phyloP scores from a whole-genome alignment of 2,797 vertebrate species.

The Hapalemur alaotrensis region DNA sequence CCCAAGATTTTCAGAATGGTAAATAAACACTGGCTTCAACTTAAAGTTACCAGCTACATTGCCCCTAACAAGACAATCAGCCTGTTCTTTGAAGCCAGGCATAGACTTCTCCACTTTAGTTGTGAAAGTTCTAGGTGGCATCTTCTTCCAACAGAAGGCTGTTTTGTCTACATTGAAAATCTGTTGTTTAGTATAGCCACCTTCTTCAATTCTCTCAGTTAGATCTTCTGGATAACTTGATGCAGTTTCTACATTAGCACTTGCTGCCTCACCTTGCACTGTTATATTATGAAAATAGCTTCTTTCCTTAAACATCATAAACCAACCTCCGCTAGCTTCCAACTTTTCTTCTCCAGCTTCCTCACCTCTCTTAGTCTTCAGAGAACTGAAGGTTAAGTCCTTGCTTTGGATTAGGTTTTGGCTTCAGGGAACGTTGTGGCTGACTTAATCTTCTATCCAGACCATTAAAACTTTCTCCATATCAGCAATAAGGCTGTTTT shows the following conservation, averaged over 20 bases:
- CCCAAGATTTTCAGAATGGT: neutral
- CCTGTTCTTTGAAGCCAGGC: neutral
- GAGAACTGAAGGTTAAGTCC: neutral
- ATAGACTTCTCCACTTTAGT: neutral
- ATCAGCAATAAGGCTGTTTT: neutral
- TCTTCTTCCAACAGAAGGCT: neutral
- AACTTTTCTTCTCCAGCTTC: neutral
- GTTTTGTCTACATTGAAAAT: neutral
- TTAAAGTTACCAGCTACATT: neutral
- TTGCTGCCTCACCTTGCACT: neutral
- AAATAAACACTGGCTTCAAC: neutral
- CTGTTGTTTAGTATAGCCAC: neutral
- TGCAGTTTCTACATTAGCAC: neutral
- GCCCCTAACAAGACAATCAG: neutral
- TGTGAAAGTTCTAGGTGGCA: neutral
- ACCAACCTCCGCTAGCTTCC: neutral
- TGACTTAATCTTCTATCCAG: neutral
- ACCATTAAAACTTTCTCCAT: neutral
- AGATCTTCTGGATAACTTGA: neutral
- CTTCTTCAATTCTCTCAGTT: neutral
- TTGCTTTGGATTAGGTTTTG: neutral
- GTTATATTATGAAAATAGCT: neutral
- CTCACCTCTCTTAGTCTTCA: neutral
- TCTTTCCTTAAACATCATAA: neutral
- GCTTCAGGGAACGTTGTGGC: neutral